Base-by-base conservation (phyloP, 23 tunicate genomes). In the Phallusia fumigata region DNA sequence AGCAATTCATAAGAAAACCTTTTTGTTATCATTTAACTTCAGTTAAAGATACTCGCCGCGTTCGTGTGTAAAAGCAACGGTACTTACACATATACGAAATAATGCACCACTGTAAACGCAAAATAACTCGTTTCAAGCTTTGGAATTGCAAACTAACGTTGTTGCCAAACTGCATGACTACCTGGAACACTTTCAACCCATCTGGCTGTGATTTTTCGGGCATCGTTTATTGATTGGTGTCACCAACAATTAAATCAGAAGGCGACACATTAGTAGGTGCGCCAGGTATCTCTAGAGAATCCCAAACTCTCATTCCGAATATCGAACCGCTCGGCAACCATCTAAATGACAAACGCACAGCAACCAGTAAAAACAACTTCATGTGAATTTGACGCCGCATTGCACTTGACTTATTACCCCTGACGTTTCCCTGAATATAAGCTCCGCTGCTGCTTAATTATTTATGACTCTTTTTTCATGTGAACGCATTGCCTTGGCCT, bases 161-260 rank as follows among this genome's bases (percentile, higher is more conserved):
- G 47, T 10, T 40, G 8, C 10, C 10, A 40, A 40, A 40, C 47
- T 40, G 47, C 47, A 5, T n/a, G n/a, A n/a, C n/a, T n/a, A n/a
- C n/a, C n/a, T n/a, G 47, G 10, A 40, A 3, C 47, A 40, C 47
- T 40, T 40, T 40, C 10, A 40, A 5, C 47, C 47, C 47, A 10
- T 40, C 47, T 40, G 47, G 10, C 8, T 40, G 47, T 3, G 8
- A 40, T 40, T 40, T 40, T 40, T 10, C 47, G 47, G 47, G 47
- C 10, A 5, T 40, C 47, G 8, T 40, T 40, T 40, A 40, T 40
- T 40, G 47, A 24, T 58, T 24, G 69, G 15, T 58, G 69, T 58
- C 28, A 58, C 69, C 69, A 24, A 58, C 69, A 58, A 58, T 58
- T 58, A 58, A 58, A 58, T 58, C 69, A 58, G 28, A 11, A 58